Base-by-base conservation (phyloP, 92 coral and sea anemone genomes). In the Bergia puertoricense region DNA sequence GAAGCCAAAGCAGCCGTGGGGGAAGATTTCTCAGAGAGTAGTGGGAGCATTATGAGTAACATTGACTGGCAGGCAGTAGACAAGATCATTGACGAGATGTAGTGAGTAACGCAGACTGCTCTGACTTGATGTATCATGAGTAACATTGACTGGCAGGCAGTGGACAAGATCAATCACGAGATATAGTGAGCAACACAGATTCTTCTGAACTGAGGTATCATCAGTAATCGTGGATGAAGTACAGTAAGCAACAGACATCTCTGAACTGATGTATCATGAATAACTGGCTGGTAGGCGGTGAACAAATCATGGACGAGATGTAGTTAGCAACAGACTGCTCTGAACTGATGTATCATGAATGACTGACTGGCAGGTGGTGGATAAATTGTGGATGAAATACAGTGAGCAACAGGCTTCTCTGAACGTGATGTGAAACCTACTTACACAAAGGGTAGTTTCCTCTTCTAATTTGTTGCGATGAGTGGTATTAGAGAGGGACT, bases 1-100 rank as follows among this genome's bases (percentile, higher is more conserved):
- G 99, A 97, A 86, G 98, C 98, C 41, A 94, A 95, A 79, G 96
- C 93, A 74, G 99, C 99, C 13, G 93, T 97, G 45, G 99, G 98
- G 10, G 98, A 95, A 79, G 96, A 97, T 86, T 88, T 95, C 73
- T 97, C 99, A 0, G 98, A 96, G 76, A 95, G 95, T 81, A 97
- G 96, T 41, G 98, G 98, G 16, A 95, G 96, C 36, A 79, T 91
- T 22, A 93, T 94, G 93, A 37, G 30, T 76, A 80, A 15, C n/a
- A 40, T 92, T 69, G 92, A 94, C 88, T 94, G 97, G 95, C 93
- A 94, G 22, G 95, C 94, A 40, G 94, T 94, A 13, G 92, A 94
- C 80, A 91, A 88, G 68, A 94, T 94, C 86, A 94, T 94, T 94
- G 76, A 92, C 59, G 88, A 86, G 72, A 56, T 89, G 23, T 80